These are phyloP conservation scores for Hesperia comma DNA, from an alignment of 2,888 invertebrate genomes.

Conservation along the genomic window DNA sequence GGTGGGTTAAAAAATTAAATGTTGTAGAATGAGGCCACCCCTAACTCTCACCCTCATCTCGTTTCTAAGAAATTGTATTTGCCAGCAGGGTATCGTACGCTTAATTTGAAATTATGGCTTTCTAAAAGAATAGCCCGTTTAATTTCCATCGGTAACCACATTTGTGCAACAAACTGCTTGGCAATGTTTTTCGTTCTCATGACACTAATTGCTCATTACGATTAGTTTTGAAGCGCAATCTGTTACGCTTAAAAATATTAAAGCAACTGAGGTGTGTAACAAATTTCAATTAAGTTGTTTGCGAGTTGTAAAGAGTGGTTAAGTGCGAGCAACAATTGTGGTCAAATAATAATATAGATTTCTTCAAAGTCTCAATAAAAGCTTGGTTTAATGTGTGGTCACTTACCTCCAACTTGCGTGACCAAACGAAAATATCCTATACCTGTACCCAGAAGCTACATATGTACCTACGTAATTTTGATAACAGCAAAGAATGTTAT, in stretches of 20 bases:
- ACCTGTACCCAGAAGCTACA: background rate
- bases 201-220: slow-evolving; percentile 36
- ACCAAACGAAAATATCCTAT: background rate
- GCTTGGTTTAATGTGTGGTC: background rate
- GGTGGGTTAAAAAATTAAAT: slow-evolving; percentile 43
- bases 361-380: background rate
- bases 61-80: slow-evolving; percentile 69
- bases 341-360: background rate
- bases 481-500: no score
- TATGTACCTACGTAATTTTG: no score
- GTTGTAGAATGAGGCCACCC: slow-evolving; percentile 44
- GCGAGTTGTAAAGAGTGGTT: background rate
- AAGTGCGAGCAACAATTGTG: background rate
- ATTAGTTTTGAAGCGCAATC: slow-evolving; percentile 28
- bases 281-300: slow-evolving; percentile 15
- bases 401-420: no score
- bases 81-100: slow-evolving; percentile 63
- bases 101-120: slow-evolving; percentile 77
- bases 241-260: slow-evolving; percentile 12
- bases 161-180: slow-evolving; percentile 37
- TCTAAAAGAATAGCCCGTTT: slow-evolving; percentile 68
- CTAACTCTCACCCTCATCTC: slow-evolving; percentile 47
- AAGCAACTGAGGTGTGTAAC: background rate
- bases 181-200: slow-evolving; percentile 34
- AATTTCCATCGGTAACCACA: slow-evolving; percentile 66